Evolutionary conservation across 2,113 vertebrate genomes (phyloP), one percentile per base, ranked within the genome.

Genomic region (Paratilapia polleni): DNA sequence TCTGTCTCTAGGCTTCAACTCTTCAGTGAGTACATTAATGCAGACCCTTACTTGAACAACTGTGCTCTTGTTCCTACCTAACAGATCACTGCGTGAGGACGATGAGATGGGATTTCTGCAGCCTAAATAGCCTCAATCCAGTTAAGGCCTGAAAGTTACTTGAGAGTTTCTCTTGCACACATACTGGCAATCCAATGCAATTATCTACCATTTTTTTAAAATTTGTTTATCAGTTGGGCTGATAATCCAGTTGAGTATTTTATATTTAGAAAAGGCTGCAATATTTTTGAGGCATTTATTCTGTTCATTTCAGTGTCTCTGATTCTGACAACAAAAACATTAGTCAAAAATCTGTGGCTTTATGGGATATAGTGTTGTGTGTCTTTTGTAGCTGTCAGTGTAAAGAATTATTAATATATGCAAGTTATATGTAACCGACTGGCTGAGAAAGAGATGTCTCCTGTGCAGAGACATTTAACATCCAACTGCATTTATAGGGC

Each of bases 21-120:
- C 56, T 77, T 89, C 80, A 83, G n/a, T 11, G 68, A 74, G 61
- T 13, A 64, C 62, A 88, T 87, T 80, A 87, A 84, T 63, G 73
- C 63, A 68, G 81, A 78, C 82, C 38, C 82, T 81, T 20, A 75
- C 38, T 74, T 58, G 20, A 77, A 58, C 8, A 20, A 62, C 20
- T 20, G n/a, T n/a, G 28, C 64, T 85, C 81, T 68, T 43, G 59
- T 75, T 82, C 26, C 58, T 36, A 58, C 60, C 68, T 76, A 77
- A 86, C 63, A 91, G 62, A 78, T 80, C 41, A 76, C 59, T 36
- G 31, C 47, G 9, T 41, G 78, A 86, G 36, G 75, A 89, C 9
- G 2, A 58, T 28, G 43, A 75, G 54, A 78, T 31, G 41, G 17
- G 52, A 81, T 78, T 63, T 80, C 62, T 88, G 76, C 78, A 80